Percentiles rank a stretch among this genome's conserved stretches.
These are phyloP conservation scores for Stictonetta naevosa DNA, from an alignment of 2,113 vertebrate genomes.

Conservation along the genomic window DNA sequence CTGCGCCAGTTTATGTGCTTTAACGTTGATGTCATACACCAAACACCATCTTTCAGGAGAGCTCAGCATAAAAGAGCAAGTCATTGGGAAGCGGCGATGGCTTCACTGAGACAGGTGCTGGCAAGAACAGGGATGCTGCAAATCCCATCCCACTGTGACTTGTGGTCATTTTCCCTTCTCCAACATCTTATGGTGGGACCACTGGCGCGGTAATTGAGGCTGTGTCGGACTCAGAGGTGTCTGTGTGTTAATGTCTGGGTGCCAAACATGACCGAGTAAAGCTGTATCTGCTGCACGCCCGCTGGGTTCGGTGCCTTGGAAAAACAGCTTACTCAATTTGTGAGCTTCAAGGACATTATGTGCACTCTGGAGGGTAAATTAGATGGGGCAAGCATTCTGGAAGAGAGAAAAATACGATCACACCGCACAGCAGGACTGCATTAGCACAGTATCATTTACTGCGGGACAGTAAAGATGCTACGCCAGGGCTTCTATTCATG, in stretches of 20 bases:
- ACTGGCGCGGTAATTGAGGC: background rate
- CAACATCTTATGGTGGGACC: background rate
- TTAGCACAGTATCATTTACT: background rate
- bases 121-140: accelerated
- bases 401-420: background rate
- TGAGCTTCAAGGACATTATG: background rate
- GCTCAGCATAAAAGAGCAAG: background rate
- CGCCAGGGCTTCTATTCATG: background rate
- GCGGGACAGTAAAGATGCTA: background rate
- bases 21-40: too few relatives aligned
- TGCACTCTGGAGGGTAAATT: background rate
- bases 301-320: background rate
- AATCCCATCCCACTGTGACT: background rate
- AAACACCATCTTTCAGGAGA: background rate
- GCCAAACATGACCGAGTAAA: background rate
- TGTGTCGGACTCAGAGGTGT: background rate
- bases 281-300: accelerated
- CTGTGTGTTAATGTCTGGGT: background rate
- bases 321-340: background rate
- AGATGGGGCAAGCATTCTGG: background rate
- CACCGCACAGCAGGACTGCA: background rate
- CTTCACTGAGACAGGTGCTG: background rate
- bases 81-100: background rate
- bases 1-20: background rate
- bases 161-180: background rate